phyloP scores from a whole-genome alignment of 2,113 vertebrate species.

The Spea bombifrons region DNA sequence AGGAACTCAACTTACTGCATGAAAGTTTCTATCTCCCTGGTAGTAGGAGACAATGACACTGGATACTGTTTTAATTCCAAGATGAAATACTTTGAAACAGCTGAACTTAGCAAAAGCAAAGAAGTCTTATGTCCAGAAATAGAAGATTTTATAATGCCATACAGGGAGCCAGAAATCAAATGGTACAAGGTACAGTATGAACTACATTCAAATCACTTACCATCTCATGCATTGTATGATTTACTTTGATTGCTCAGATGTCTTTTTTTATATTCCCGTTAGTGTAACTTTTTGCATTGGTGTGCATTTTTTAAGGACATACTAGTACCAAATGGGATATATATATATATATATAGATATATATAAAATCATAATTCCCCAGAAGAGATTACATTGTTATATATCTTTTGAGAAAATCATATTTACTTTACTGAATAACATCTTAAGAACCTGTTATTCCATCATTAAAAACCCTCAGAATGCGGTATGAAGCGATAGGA shows the following conservation, averaged over 20 bases:
- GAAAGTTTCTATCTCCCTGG: conserved; percentile 97
- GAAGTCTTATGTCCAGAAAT: conserved; percentile 90
- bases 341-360: too few relatives aligned
- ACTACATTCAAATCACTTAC: not conserved
- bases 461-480: too few relatives aligned
- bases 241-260: not conserved
- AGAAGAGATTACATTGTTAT: too few relatives aligned
- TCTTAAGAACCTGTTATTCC: too few relatives aligned
- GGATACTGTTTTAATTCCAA: conserved; percentile 97
- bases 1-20: conserved; percentile 98
- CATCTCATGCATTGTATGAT: not conserved
- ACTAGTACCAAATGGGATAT: too few relatives aligned
- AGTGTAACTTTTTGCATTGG: not conserved
- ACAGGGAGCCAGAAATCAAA: conserved; percentile 82
- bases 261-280: not conserved
- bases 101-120: conserved; percentile 96
- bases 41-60: conserved; percentile 93
- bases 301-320: not conserved
- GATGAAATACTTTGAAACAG: conserved; percentile 97
- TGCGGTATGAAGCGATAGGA: too few relatives aligned
- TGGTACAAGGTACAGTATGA: conserved; percentile 88
- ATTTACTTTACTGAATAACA: too few relatives aligned
- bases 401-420: too few relatives aligned
- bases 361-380: too few relatives aligned
- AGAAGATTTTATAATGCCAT: conserved; percentile 85